Conservation (phyloP, 2,888 invertebrate genomes). For the Aleiodes testaceus region DNA sequence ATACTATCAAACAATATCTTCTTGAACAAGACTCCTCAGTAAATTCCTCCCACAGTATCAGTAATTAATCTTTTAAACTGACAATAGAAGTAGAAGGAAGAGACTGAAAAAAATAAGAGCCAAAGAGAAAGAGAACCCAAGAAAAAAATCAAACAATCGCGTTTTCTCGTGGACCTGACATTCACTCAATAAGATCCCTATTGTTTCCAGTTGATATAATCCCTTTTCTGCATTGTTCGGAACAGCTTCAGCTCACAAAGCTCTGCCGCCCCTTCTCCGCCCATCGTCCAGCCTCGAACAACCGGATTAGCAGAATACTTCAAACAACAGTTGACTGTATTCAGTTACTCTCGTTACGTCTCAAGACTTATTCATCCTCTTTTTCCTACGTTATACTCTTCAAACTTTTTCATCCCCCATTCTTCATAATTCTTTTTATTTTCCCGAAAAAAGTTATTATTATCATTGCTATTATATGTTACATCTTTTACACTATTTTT, state of each 20-base stretch:
- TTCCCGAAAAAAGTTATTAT: background rate
- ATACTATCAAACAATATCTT: too few relatives aligned
- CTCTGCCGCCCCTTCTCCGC: background rate
- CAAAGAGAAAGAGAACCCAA: too few relatives aligned
- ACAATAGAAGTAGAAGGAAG: too few relatives aligned
- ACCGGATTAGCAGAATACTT: constrained; percentile 22
- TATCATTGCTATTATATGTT: background rate
- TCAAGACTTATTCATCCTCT: background rate
- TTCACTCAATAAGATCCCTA: constrained; percentile 5
- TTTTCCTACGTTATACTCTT: background rate
- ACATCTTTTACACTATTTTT: background rate
- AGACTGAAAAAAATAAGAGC: too few relatives aligned
- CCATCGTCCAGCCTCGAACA: background rate
- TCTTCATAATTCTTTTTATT: background rate
- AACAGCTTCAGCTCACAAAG: background rate
- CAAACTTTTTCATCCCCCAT: background rate
- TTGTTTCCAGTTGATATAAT: constrained; percentile 21
- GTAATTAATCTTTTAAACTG: too few relatives aligned
- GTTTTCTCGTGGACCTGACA: background rate
- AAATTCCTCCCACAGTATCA: too few relatives aligned
- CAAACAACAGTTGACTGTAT: constrained; percentile 17
- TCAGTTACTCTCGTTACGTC: background rate
- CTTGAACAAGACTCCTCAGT: too few relatives aligned
- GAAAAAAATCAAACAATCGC: background rate
- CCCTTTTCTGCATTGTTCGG: background rate